These are phyloP conservation scores for Gandaritis pyraliata DNA, from an alignment of 2,888 invertebrate species.

Conservation along the genomic window DNA sequence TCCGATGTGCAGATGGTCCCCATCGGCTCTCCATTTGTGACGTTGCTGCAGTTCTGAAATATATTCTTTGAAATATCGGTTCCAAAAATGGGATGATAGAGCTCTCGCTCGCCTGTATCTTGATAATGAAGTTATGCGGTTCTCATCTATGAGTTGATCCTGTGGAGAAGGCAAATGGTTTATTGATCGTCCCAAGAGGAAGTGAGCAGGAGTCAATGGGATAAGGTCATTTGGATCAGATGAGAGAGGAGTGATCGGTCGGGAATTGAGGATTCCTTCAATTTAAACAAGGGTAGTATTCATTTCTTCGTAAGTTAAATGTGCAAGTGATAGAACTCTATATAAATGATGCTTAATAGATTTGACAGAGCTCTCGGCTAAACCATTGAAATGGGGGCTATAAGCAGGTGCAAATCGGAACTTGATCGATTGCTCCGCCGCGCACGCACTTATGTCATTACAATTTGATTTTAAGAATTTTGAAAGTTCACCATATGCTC, in stretches of 20 bases:
- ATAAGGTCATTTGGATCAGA: constrained; percentile 1
- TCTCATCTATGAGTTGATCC: background rate
- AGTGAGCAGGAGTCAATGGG: background rate
- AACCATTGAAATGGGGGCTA: constrained; percentile 1
- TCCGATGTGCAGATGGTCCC: background rate
- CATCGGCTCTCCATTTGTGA: background rate
- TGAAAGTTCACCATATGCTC: too few species aligned
- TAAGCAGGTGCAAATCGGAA: background rate
- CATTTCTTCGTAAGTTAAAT: background rate
- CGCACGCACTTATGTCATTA: too few species aligned
- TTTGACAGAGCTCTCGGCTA: background rate
- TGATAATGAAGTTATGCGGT: background rate
- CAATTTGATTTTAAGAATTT: too few species aligned
- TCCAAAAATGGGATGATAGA: background rate
- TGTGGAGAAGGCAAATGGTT: background rate
- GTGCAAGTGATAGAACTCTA: background rate
- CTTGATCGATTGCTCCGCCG: too few species aligned
- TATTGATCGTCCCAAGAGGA: background rate
- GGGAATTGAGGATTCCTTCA: background rate
- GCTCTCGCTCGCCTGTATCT: background rate
- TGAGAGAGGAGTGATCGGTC: background rate
- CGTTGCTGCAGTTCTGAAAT: background rate
- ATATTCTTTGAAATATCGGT: background rate
- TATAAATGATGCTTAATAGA: constrained; percentile 1
- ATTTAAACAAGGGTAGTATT: background rate